Evolutionary conservation across 2,113 vertebrate genomes (phyloP).

Genomic region (Lophotis ruficrista): DNA sequence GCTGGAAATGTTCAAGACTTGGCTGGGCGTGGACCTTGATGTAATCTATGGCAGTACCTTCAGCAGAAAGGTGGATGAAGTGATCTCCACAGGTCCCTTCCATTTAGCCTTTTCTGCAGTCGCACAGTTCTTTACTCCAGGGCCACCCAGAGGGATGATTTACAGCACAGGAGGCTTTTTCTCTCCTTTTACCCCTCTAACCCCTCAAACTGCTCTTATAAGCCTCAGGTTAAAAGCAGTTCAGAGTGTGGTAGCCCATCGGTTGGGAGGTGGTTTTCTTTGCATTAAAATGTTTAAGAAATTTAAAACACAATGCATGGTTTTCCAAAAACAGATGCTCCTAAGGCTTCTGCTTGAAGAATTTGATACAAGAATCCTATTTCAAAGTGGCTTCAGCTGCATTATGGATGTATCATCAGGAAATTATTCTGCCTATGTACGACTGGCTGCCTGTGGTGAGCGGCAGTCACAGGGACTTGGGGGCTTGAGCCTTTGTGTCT

Average conservation of each 20-base stretch:
- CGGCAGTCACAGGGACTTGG: fast-evolving
- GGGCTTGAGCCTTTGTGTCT: neutral
- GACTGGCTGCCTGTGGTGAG: neutral
- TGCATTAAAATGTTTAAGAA: neutral
- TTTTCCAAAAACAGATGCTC: neutral
- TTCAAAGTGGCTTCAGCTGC: neutral
- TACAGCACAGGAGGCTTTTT: neutral
- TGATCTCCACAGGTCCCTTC: neutral
- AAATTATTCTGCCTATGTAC: fast-evolving
- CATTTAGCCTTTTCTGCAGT: neutral
- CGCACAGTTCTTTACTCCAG: neutral
- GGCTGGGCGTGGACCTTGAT: fast-evolving
- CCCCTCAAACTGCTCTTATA: neutral
- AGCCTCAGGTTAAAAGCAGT: neutral
- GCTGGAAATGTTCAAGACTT: neutral
- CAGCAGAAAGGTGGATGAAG: neutral
- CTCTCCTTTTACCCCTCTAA: neutral
- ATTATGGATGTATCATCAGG: neutral
- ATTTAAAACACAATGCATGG: neutral
- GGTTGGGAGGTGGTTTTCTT: neutral
- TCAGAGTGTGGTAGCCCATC: neutral
- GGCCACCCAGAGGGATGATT: neutral
- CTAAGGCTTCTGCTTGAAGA: slow-evolving; percentile 12
- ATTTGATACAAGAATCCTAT: neutral
- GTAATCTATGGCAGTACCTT: neutral